Base-by-base conservation (phyloP, 2,888 invertebrate species). In the Hirtodrosophila histrioides region DNA sequence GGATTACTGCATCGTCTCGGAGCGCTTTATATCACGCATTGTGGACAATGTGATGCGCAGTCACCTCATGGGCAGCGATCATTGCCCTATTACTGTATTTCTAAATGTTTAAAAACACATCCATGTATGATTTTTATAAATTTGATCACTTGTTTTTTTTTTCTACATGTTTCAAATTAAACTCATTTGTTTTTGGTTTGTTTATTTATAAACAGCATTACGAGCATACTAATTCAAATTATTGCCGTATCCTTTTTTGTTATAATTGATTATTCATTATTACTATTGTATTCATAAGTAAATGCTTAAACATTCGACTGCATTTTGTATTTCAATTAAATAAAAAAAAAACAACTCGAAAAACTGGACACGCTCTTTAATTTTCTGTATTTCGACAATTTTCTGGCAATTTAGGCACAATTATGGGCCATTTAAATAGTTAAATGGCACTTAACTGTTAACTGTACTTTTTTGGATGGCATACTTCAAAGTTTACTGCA, bases 1-100 rank as follows among this genome's bases (percentile, higher is more conserved):
- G 89, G 99, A 99, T 92, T 99, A 99, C 92, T 99, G 97, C 91
- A 93, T 99, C 51, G 92, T 97, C 7, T 98, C 99, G 0, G 93
- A 98, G 85, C 93, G 96, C 54, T 93, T 99, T 24, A 90, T 94
- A 76, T 92, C 95, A 1, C 94, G 95, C 35, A 91, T 99, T 39
- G 97, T 97, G 89, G 98, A 99, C 91, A 96, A 94, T 89, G 93
- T 95, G 23, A 97, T 99, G 76, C 94, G 97, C 46, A 94, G 93
- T 56, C 92, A 95, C 73, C 95, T 98, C 4, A 94, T 94, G 89
- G 99, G 99, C 37, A 98, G 98, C 89, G 99, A 99, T 91, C 99
- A 99, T 92, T 99, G 99, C 90, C 99, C 99, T 0, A 94, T 99
- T 75, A 94, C 96, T 37, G 92, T 98, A 44, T 95, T 95, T 88